Evolutionary conservation across 2,888 invertebrate genomes (phyloP), one percentile per base, ranked within the genome.

Genomic region (Helicoverpa assulta): DNA sequence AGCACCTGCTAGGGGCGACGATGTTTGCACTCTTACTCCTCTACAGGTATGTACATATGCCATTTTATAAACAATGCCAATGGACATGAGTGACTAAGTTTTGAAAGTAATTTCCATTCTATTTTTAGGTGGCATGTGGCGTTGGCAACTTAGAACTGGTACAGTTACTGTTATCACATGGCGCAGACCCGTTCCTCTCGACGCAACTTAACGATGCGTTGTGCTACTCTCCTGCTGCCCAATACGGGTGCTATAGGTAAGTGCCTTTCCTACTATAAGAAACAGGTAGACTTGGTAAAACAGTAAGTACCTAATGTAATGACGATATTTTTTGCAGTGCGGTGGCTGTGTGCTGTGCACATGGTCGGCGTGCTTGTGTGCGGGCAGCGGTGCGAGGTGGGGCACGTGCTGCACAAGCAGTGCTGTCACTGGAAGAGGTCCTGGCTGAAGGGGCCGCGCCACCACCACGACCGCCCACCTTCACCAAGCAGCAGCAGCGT

Each of bases 281-380:
- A 47, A n/a, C 43, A 16, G 5, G 5, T 43, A 43, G 16, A 43
- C 1, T n/a, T 47, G 6, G n/a, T 6, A n/a, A 10, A 47, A n/a
- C 43, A 43, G 43, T 33, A 33, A 43, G 43, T 33, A 33, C 8
- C 40, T n/a, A n/a, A 6, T 47, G 47, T 47, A n/a, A n/a, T n/a
- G 3, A 1, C 1, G 21, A 14, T n/a, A 1, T 5, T 40, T 3
- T 6, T 33, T 5, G 0, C 86, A 98, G 98, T 89, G 98, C 99
- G 47, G 97, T 99, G 85, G 98, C 98, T 0, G 98, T 99, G 14
- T 98, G 99, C 29, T 98, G 99, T 47, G 97, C 98, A 0, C 98
- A 99, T 90, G 99, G 99, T 0, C 98, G 98, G 63, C 96, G 98
- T 61, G 96, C 97, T 0, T 97, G 98, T 76, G 94, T 99, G 55